Percentiles rank a stretch among this genome's conserved stretches.
phyloP scores from a whole-genome alignment of 2,797 vertebrate species.

The Decapterus maruadsi region DNA sequence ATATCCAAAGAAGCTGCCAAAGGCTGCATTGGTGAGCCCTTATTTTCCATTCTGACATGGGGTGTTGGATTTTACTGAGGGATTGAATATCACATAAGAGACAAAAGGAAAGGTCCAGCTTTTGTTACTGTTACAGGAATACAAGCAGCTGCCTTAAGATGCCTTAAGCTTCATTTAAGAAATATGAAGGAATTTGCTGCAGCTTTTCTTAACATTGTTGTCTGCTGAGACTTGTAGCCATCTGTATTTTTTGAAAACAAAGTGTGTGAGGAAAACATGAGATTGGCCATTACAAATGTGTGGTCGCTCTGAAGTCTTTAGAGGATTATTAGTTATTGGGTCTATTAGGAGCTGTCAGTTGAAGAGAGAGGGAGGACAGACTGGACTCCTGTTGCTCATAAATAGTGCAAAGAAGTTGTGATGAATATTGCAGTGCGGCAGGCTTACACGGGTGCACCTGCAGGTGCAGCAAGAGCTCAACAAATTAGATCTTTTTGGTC shows the following conservation, averaged over 20 bases:
- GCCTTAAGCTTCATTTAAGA: slow-evolving; percentile 29
- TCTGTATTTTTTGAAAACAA: background rate
- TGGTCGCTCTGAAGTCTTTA: slow-evolving; percentile 7
- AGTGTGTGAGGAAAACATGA: background rate
- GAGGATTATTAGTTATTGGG: slow-evolving; percentile 46
- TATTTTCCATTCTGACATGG: slow-evolving; percentile 62
- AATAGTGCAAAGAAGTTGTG: slow-evolving; percentile 86
- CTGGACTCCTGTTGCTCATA: slow-evolving; percentile 86
- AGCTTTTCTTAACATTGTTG: background rate
- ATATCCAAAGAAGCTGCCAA: slow-evolving; percentile 19
- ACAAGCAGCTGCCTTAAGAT: slow-evolving; percentile 36
- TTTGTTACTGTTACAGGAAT: slow-evolving; percentile 58
- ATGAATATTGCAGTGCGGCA: slow-evolving; percentile 79
- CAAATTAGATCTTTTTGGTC: slow-evolving; percentile 21
- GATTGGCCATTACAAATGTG: background rate
- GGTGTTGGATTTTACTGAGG: slow-evolving; percentile 45
- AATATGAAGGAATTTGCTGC: background rate
- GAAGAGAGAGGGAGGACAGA: slow-evolving; percentile 75
- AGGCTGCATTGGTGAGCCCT: slow-evolving; percentile 34
- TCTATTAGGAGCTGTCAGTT: slow-evolving; percentile 75
- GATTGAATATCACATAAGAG: slow-evolving; percentile 48
- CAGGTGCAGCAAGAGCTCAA: slow-evolving; percentile 39
- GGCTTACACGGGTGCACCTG: slow-evolving; percentile 64
- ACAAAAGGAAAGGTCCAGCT: slow-evolving; percentile 42
- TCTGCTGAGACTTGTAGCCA: background rate